Conservation (phyloP, 2,888 invertebrate genomes). For the Linyphia triangularis region DNA sequence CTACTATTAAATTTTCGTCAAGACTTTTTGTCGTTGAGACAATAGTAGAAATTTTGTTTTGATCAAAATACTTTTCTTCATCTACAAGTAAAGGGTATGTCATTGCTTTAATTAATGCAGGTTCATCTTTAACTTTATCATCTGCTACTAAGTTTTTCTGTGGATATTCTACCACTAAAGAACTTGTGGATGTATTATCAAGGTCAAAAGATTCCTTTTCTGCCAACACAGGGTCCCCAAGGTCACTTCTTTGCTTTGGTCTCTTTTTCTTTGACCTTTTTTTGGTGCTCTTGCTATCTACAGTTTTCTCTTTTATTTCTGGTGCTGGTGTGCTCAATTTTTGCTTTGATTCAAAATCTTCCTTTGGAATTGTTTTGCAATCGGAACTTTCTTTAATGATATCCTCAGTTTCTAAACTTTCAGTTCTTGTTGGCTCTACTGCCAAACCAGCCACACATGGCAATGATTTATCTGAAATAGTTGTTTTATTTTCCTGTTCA, state of each 20-base stretch:
- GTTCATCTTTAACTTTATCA: too few relatives aligned
- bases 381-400: not conserved
- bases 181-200: too few relatives aligned
- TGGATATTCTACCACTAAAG: too few relatives aligned
- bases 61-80: too few relatives aligned
- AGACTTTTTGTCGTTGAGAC: too few relatives aligned
- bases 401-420: not conserved
- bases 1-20: too few relatives aligned
- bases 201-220: not conserved
- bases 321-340: not conserved
- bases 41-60: too few relatives aligned
- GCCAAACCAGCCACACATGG: not conserved
- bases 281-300: not conserved
- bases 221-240: not conserved
- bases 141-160: too few relatives aligned
- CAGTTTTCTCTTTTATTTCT: not conserved
- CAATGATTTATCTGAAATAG: not conserved
- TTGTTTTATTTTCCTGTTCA: not conserved
- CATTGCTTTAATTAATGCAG: too few relatives aligned
- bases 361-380: not conserved
- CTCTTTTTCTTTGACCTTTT: not conserved
- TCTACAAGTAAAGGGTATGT: too few relatives aligned
- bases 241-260: not conserved
- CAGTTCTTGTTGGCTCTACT: not conserved
- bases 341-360: too few relatives aligned